Conservation (phyloP, 2,113 vertebrate species). For the Lynx canadensis region DNA sequence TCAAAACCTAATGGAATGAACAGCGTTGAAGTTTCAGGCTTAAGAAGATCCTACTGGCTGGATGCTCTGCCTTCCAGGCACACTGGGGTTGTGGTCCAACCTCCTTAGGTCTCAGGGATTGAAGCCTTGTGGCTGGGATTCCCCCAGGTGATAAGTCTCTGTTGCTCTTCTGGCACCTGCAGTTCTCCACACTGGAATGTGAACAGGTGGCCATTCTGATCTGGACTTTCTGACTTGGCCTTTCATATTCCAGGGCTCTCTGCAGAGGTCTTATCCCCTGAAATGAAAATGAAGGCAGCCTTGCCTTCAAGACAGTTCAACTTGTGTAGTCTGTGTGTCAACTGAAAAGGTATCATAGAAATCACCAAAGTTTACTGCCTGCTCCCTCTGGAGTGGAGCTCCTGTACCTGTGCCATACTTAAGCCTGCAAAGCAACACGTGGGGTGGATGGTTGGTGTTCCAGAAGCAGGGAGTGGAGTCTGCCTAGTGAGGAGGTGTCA, state of each 20-base stretch:
- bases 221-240: background rate
- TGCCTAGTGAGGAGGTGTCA: background rate
- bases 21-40: background rate
- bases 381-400: background rate
- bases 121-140: background rate
- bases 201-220: background rate
- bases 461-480: background rate
- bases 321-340: background rate
- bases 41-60: background rate
- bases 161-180: background rate
- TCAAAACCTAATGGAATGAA: background rate
- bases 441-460: background rate
- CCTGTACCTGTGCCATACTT: rapidly evolving
- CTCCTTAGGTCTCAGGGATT: background rate
- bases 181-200: background rate
- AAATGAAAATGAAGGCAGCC: background rate
- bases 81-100: background rate
- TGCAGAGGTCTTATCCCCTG: background rate
- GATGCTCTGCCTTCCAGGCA: background rate
- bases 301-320: background rate
- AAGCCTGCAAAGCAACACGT: no score
- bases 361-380: background rate
- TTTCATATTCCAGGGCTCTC: background rate
- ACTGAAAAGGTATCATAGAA: background rate
- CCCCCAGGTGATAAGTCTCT: background rate